Percentiles rank a stretch among this genome's conserved stretches.
phyloP scores from a whole-genome alignment of 2,888 invertebrate genomes.

The Molorchus minor region DNA sequence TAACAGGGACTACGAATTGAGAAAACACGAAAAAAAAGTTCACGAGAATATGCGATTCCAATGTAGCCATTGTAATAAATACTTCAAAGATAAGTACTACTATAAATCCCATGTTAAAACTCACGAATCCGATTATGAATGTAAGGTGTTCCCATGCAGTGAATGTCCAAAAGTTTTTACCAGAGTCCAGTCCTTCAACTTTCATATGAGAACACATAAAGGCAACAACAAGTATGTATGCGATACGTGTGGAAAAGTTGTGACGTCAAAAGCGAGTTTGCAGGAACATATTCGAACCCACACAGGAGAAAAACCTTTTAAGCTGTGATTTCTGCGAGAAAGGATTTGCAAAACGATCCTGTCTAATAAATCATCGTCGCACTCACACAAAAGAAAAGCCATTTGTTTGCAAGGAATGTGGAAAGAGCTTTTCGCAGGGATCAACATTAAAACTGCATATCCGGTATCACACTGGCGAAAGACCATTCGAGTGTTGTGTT shows the following conservation, averaged over 20 bases:
- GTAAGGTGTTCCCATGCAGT: constrained; percentile 28
- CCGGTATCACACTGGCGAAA: constrained; percentile 55
- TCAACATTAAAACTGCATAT: constrained; percentile 65
- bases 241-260: constrained; percentile 49
- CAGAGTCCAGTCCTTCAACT: not conserved
- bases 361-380: constrained; percentile 56
- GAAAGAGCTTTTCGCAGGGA: constrained; percentile 66
- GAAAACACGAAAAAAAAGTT: constrained; percentile 27
- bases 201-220: constrained; percentile 16
- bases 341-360: constrained; percentile 57
- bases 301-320: constrained; percentile 58
- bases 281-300: constrained; percentile 48
- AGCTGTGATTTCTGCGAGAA: constrained; percentile 55
- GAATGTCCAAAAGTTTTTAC: constrained; percentile 2
- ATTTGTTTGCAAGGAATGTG: constrained; percentile 66
- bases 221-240: constrained; percentile 35
- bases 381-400: constrained; percentile 59
- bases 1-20: constrained; percentile 29
- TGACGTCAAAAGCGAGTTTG: constrained; percentile 35
- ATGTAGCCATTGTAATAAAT: constrained; percentile 31
- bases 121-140: constrained; percentile 34
- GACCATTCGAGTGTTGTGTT: constrained; percentile 52
- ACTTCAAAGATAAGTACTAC: constrained; percentile 27
- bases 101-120: constrained; percentile 38
- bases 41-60: constrained; percentile 20